These are phyloP conservation scores for Hyphantria cunea DNA, from an alignment of 1,140 invertebrate genomes.

Conservation along the genomic window DNA sequence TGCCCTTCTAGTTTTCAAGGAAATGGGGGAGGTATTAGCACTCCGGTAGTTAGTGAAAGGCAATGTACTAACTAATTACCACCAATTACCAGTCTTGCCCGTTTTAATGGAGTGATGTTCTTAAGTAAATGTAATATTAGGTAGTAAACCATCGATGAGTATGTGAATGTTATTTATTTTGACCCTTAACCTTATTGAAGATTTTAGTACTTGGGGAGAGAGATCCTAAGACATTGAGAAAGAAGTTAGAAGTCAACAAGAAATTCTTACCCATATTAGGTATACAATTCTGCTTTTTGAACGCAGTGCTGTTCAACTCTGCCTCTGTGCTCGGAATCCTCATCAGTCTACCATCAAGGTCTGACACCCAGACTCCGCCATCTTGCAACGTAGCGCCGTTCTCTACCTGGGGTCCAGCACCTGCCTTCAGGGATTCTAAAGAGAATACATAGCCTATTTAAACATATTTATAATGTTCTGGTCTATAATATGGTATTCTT, in stretches of 20 bases:
- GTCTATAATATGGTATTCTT: neutral
- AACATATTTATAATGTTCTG: neutral
- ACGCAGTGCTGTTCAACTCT: conserved; percentile 42
- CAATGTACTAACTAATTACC: no score
- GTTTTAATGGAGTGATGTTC: no score
- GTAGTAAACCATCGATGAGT: no score
- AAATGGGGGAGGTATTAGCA: no score
- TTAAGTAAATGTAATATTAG: no score
- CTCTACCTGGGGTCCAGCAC: conserved; percentile 45
- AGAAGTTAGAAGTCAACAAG: neutral
- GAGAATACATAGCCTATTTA: neutral
- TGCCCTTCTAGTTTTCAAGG: no score
- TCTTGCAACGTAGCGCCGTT: conserved; percentile 46
- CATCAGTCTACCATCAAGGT: conserved; percentile 40
- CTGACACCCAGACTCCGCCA: conserved; percentile 50
- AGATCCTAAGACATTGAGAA: no score
- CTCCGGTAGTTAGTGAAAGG: no score
- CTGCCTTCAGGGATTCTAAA: conserved; percentile 48
- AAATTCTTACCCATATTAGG: conserved; percentile 51
- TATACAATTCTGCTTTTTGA: conserved; percentile 58
- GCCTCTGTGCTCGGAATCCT: conserved; percentile 44
- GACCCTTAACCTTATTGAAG: no score
- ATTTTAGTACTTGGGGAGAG: no score
- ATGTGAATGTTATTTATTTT: no score
- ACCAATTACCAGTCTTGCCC: no score